Base-by-base conservation (phyloP, 2,888 invertebrate genomes). In the Dioctria rufipes region DNA sequence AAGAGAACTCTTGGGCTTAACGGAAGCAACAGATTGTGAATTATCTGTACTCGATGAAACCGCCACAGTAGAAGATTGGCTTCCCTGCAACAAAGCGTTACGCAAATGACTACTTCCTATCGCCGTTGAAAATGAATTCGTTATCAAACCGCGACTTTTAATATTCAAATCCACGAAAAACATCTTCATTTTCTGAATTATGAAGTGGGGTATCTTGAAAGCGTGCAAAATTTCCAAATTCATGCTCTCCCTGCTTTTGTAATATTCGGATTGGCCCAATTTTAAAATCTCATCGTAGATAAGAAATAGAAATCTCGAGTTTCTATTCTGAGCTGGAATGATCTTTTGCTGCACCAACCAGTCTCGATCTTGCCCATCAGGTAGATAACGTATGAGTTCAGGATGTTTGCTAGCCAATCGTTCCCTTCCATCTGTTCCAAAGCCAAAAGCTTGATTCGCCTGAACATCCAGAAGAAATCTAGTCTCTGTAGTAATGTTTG, bases 321-420 rank as follows among this genome's bases (percentile, higher is more conserved):
- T 91, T 4, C 92, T 91, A 78, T 92, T 92, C 69, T 92, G 91
- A 5, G 91, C 89, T 1, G 92, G 91, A 89, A 93, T 92, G 81
- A 92, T 89, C 81, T 91, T 91, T 80, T 92, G 91, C 58, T 91
- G 90, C 78, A 91, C 90, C 63, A 93, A 86, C 93, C 93, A 93
- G 67, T 92, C 91, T 78, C 92, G 92, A 86, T 93, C 93, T 85
- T 92, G 92, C 39, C 90, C 90, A 86, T 93, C 93, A 9, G 92
- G 92, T 60, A 91, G 89, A 86, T 93, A 93, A 86, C 92, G 92
- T 85, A 93, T 93, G 37, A 93, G 86, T 82, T 92, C 92, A 0
- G 93, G 92, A 88, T 93, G 93, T 85, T 93, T 92, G 80, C 92
- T 91, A 81, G 92, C 92, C 11, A 93, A 85, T 39, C 92, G 88